Conservation (phyloP, 1,140 invertebrate genomes). For the Drosophila busckii region DNA sequence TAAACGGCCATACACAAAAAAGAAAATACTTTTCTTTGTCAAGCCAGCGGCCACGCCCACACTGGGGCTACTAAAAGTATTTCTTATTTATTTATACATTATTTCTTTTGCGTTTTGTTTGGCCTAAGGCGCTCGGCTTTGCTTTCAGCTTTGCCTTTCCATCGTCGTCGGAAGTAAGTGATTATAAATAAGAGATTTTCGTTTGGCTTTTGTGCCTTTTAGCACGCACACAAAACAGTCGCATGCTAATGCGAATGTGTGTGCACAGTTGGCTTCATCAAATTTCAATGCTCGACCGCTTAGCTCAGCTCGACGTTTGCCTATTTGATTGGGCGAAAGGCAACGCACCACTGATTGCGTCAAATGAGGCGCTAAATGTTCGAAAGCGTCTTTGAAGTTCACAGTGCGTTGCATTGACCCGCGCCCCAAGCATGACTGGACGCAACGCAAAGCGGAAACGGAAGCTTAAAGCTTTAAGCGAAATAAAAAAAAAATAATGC, state of each 20-base stretch:
- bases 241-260: conserved; percentile 21
- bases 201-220: conserved; percentile 4
- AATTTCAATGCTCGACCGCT: conserved; percentile 42
- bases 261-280: conserved; percentile 34
- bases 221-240: background rate
- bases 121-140: conserved; percentile 12
- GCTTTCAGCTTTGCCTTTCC: conserved; percentile 25
- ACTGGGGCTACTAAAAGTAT: conserved; percentile 12
- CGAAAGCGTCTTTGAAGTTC: conserved; percentile 43
- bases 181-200: conserved; percentile 64
- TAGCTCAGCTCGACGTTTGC: conserved; percentile 33
- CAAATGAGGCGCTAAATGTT: conserved; percentile 63
- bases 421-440: too few relatives aligned
- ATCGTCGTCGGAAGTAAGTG: conserved; percentile 52
- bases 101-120: conserved; percentile 1
- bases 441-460: conserved; percentile 34
- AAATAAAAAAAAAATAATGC: too few relatives aligned
- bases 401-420: conserved; percentile 17
- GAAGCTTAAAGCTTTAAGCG: too few relatives aligned
- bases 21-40: conserved; percentile 32
- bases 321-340: conserved; percentile 13
- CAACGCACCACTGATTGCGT: conserved; percentile 56
- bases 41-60: conserved; percentile 19
- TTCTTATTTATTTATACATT: conserved; percentile 20
- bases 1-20: conserved; percentile 62